Base-by-base conservation (phyloP, 2,888 invertebrate genomes). In the Andrena fulva region DNA sequence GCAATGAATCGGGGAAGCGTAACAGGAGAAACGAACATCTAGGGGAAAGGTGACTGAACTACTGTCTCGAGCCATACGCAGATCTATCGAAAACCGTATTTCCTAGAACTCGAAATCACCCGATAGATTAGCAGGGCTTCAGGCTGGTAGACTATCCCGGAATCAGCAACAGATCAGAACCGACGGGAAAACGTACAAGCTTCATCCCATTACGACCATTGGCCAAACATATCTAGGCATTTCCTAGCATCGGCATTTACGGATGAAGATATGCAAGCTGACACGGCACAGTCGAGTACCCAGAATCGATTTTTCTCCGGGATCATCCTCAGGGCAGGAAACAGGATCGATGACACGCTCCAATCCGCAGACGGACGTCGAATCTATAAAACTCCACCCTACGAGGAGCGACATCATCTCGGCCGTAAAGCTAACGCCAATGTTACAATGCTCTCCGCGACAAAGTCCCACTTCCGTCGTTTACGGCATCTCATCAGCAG, bases 61-160 rank as follows among this genome's bases (percentile, higher is more conserved):
- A 42, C n/a, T 7, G 2, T 24, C n/a, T 48, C 16, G 10, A 63
- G 20, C 27, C 24, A 16, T 12, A 7, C 56, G 12, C 27, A 56
- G 48, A 64, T 50, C 27, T 35, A 1, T 12, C 50, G 31, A 29
- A 62, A 77, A 50, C 10, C 64, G 31, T 52, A n/a, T 56, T 56
- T 20, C 64, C 12, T 8, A 27, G 27, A 76, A 68, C 31, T 63
- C 5, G 20, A 72, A 83, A 79, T 75, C 69, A 20, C 78, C 20
- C 33, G n/a, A 68, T 56, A 67, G 79, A 83, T 84, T 82, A 83
- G 60, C 77, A 24, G 72, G 84, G 83, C 83, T 84, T 84, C 84
- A 24, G 52, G 59, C 35, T 33, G 24, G 27, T 29, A 16, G 31
- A 33, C 12, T 60, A 56, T 68, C 54, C 59, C 20, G 56, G 78